phyloP scores from a whole-genome alignment of 2,797 vertebrate genomes.

The Cyprinodon diabolis region DNA sequence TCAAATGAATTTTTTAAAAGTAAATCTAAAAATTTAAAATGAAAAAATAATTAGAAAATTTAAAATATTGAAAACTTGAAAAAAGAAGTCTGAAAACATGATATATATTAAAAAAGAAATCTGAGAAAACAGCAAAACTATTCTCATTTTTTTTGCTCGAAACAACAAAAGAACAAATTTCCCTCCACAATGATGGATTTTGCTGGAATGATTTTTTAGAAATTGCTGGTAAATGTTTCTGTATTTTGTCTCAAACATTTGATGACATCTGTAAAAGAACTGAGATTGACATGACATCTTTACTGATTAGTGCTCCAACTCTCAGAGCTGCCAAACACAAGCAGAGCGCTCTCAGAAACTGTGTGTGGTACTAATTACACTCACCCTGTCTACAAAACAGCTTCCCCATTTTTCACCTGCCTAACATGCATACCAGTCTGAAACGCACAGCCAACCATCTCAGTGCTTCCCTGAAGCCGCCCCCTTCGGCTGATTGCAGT shows the following conservation, averaged over 20 bases:
- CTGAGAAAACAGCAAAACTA: no score
- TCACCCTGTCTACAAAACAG: constrained; percentile 78
- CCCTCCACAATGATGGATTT: no score
- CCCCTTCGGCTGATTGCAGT: background rate
- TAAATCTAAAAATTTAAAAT: no score
- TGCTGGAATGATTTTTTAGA: background rate
- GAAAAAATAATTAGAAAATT: no score
- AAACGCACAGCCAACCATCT: constrained; percentile 47
- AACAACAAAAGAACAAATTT: no score
- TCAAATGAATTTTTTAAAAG: no score
- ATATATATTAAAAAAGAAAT: no score
- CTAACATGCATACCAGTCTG: constrained; percentile 69
- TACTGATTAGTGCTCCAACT: constrained; percentile 7
- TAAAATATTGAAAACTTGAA: no score
- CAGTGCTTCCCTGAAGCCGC: constrained; percentile 1
- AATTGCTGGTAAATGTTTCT: background rate
- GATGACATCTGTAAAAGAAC: background rate
- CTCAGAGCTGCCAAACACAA: constrained; percentile 9
- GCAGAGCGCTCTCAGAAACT: constrained; percentile 8
- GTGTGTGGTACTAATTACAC: constrained; percentile 71
- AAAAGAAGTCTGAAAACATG: no score
- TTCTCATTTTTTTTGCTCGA: no score
- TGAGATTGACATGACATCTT: background rate
- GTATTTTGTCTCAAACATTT: background rate
- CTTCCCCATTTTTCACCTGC: constrained; percentile 79